Conservation (phyloP, 2,888 invertebrate genomes). For the Polymixis flavicincta region DNA sequence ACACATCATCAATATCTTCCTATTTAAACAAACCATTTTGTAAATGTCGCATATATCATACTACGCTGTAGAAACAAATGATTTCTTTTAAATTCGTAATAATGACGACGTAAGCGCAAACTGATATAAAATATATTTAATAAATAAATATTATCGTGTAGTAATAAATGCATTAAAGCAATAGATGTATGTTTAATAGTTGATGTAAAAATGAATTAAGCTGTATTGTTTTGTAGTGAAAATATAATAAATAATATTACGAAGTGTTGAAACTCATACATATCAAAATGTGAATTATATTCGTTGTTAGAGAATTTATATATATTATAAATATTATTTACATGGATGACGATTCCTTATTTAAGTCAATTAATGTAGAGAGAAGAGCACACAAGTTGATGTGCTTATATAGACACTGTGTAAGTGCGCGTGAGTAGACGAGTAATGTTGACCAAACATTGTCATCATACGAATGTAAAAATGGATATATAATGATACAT, state of each 20-base stretch:
- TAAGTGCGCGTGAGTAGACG: conserved; percentile 43
- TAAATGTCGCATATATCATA: conserved; percentile 63
- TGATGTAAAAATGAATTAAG: conserved; percentile 76
- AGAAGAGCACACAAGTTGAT: conserved; percentile 71
- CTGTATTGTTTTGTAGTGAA: conserved; percentile 78
- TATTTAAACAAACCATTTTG: conserved; percentile 70
- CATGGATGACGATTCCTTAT: conserved; percentile 88
- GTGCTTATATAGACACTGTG: conserved; percentile 76
- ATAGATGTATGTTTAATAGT: conserved; percentile 76
- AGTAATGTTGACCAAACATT: conserved; percentile 53
- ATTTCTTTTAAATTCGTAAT: conserved; percentile 38
- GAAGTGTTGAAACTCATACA: conserved; percentile 82
- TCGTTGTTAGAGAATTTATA: conserved; percentile 77
- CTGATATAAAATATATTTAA: conserved; percentile 56
- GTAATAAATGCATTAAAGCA: conserved; percentile 70
- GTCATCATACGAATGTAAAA: conserved; percentile 32
- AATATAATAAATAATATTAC: conserved; percentile 57
- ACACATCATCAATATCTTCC: conserved; percentile 76
- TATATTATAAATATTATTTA: conserved; percentile 74
- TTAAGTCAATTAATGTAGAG: conserved; percentile 89
- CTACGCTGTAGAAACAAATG: conserved; percentile 35
- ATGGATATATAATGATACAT: conserved; percentile 40
- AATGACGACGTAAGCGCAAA: conserved; percentile 57
- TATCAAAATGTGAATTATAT: conserved; percentile 85
- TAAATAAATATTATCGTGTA: conserved; percentile 57